These are phyloP conservation scores for Uromys caudimaculatus DNA, from an alignment of 2,797 vertebrate species.

Conservation along the genomic window DNA sequence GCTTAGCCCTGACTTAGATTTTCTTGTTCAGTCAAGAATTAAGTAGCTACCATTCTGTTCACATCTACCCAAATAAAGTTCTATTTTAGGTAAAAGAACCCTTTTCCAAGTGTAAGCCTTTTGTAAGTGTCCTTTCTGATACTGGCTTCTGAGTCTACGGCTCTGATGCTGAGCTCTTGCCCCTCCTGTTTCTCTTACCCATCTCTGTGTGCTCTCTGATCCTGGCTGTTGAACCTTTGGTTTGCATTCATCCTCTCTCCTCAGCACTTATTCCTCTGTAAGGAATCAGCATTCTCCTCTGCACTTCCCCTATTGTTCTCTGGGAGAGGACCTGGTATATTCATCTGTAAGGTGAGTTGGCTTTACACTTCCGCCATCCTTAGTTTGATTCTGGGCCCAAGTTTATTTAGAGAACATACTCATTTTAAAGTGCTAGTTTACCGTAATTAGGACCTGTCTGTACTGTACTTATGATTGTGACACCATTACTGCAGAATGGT, in stretches of 20 bases:
- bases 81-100: constrained; percentile 7
- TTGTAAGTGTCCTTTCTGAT: not conserved
- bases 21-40: constrained; percentile 21
- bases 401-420: not conserved
- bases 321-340: not conserved
- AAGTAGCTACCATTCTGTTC: not conserved
- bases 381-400: not conserved
- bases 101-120: not conserved
- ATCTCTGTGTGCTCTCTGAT: not conserved
- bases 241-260: constrained; percentile 29
- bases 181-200: not conserved
- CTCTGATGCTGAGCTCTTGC: not conserved
- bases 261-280: too few species aligned
- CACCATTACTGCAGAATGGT: not conserved
- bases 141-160: not conserved
- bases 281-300: not conserved
- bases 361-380: not conserved
- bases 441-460: not conserved
- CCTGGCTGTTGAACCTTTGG: constrained; percentile 4
- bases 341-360: not conserved
- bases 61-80: not conserved
- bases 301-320: not conserved
- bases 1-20: constrained; percentile 20
- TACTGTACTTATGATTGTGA: not conserved
- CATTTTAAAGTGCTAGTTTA: not conserved